Percentiles rank a stretch among this genome's conserved stretches.
phyloP scores from a whole-genome alignment of 2,888 invertebrate genomes.

The Meteorus colon region DNA sequence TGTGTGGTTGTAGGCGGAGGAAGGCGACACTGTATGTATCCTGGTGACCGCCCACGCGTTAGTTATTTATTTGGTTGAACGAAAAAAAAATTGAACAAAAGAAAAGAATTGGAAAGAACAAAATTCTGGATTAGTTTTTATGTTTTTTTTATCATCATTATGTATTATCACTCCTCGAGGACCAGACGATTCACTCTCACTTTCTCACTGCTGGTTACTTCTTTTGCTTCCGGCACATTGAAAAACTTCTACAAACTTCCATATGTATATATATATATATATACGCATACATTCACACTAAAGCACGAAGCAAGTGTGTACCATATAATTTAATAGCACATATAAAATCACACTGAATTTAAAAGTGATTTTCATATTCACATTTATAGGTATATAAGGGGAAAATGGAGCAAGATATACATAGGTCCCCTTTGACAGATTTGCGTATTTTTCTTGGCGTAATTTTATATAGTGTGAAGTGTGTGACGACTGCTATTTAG shows the following conservation, averaged over 20 bases:
- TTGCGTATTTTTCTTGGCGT: neutral
- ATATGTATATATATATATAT: neutral
- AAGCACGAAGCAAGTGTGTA: conserved; percentile 22
- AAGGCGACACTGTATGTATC: conserved; percentile 4
- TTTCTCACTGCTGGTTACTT: neutral
- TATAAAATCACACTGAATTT: conserved; percentile 10
- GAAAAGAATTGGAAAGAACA: neutral
- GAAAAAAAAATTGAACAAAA: conserved; percentile 2
- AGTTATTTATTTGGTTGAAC: neutral
- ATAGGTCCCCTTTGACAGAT: neutral
- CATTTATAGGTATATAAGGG: neutral
- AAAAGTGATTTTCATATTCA: conserved; percentile 10
- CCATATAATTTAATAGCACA: conserved; percentile 14
- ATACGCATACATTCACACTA: neutral
- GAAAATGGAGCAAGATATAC: neutral
- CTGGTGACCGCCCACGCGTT: conserved; percentile 11
- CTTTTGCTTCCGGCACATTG: conserved; percentile 14
- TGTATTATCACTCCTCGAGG: neutral
- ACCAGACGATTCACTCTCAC: conserved; percentile 4
- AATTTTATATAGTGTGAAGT: neutral
- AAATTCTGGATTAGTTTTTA: neutral
- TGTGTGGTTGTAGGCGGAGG: neutral
- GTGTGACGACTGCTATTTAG: neutral
- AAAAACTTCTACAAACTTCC: conserved; percentile 4
- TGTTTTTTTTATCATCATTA: neutral